Evolutionary conservation across 2,113 vertebrate species (phyloP), one percentile per base, ranked within the genome.

Genomic region (Mirza zaza): DNA sequence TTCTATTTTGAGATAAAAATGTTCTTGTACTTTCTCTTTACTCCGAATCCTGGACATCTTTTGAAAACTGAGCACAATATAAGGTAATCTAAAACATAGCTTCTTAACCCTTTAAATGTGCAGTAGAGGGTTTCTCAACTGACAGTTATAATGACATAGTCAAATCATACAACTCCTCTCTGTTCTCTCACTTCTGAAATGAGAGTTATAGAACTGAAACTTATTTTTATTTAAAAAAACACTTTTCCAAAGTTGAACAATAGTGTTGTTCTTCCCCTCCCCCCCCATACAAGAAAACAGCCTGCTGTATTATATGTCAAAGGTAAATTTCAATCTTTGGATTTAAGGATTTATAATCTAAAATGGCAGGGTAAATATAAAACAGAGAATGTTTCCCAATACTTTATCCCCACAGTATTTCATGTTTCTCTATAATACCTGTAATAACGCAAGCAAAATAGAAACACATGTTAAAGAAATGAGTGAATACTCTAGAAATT

Each of bases 201-300:
- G 23, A 81, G 39, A 88, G 13, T 25, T 81, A 29, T 50, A 50
- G 39, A 93, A 84, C 10, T 79, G 27, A 84, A 87, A 52, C 10
- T 48, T 84, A 65, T 61, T 90, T 83, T 83, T 45, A 86, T 85
- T 88, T 87, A 73, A 8, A 91, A 91, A 91, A 94, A 87, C 70
- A 21, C 3, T 75, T 80, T 83, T 75, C 67, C 50, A 81, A 95
- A 42, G 8, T 27, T 75, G n/a, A 67, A 77, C 21, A 95, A 61
- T 10, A 63, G 27, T 73, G 1, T 52, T 32, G 4, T 95, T 48
- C 29, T 34, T 29, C 86, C 67, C 86, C 65, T 7, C 5, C 17
- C 71, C 84, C 11, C 25, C 12, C 25, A 71, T 7, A 21, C 20
- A 48, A 55, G 10, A 63, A 67, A 88, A 36, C 5, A 89, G 6